Conservation (phyloP, 2,113 vertebrate genomes). For the Phylloscopus whistleri region DNA sequence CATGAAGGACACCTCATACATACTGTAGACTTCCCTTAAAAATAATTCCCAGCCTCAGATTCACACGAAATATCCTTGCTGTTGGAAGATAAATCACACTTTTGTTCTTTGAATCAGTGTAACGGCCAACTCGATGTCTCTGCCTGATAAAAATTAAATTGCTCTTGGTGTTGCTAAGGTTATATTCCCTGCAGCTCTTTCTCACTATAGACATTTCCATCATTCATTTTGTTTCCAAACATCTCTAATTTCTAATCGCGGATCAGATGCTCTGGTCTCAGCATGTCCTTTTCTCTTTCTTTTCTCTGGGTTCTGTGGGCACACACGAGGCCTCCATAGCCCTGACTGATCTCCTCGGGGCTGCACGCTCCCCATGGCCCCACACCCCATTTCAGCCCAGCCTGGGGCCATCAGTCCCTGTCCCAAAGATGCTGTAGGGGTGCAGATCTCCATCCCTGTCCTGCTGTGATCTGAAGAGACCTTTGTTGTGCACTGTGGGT, state of each 20-base stretch:
- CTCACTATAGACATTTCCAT: neutral
- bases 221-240: neutral
- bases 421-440: neutral
- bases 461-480: neutral
- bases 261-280: neutral
- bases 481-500: neutral
- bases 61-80: neutral
- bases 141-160: neutral
- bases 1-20: neutral
- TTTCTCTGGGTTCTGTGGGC: neutral
- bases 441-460: neutral
- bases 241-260: neutral
- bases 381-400: neutral
- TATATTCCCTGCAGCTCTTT: neutral
- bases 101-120: neutral
- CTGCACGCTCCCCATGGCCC: neutral
- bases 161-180: neutral
- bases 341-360: neutral
- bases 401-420: neutral
- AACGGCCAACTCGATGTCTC: neutral
- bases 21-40: neutral
- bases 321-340: neutral
- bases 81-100: neutral
- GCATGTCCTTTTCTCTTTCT: neutral
- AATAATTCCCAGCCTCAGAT: neutral